A percentile compares a stretch with the other conserved stretches of the same genome.
Conservation (phyloP, 1,140 invertebrate genomes). For the Protaetia brevitarsis region DNA sequence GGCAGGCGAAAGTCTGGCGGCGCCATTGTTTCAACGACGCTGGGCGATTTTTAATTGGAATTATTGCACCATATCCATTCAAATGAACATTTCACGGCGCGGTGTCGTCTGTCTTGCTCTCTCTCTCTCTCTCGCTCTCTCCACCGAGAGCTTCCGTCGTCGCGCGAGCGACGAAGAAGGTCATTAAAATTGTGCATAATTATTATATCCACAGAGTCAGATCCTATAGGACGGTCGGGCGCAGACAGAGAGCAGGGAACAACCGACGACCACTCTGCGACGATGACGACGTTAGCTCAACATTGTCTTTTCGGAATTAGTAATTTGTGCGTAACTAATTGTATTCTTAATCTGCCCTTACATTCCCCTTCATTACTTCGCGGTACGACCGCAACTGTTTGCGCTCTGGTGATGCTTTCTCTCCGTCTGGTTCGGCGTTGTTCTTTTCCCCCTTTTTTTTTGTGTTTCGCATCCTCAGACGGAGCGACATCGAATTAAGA, state of each 20-base stretch:
- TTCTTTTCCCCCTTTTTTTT: not conserved
- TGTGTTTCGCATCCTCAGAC: not conserved
- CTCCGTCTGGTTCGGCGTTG: no score
- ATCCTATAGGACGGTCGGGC: slow-evolving; percentile 25
- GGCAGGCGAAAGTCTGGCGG: slow-evolving; percentile 41
- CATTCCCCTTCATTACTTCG: slow-evolving; percentile 26
- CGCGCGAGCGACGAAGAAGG: slow-evolving; percentile 21
- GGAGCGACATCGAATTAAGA: no score
- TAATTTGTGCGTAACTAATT: slow-evolving; percentile 48
- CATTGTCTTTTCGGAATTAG: slow-evolving; percentile 45
- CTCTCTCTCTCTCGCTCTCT: slow-evolving; percentile 3
- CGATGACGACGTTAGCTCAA: slow-evolving; percentile 3
- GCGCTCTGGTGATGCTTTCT: no score
- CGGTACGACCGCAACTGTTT: slow-evolving; percentile 17
- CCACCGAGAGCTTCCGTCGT: no score
- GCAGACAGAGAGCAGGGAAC: not conserved
- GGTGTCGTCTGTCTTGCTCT: slow-evolving; percentile 15
- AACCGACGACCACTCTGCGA: no score
- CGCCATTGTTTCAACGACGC: slow-evolving; percentile 45
- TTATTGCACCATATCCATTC: slow-evolving; percentile 50
- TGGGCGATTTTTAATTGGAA: slow-evolving; percentile 48
- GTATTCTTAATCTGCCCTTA: slow-evolving; percentile 41
- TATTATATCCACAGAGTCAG: slow-evolving; percentile 38
- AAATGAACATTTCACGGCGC: slow-evolving; percentile 47
- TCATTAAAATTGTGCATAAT: slow-evolving; percentile 50